Conservation (phyloP, 2,797 vertebrate genomes). For the Chelon auratus region DNA sequence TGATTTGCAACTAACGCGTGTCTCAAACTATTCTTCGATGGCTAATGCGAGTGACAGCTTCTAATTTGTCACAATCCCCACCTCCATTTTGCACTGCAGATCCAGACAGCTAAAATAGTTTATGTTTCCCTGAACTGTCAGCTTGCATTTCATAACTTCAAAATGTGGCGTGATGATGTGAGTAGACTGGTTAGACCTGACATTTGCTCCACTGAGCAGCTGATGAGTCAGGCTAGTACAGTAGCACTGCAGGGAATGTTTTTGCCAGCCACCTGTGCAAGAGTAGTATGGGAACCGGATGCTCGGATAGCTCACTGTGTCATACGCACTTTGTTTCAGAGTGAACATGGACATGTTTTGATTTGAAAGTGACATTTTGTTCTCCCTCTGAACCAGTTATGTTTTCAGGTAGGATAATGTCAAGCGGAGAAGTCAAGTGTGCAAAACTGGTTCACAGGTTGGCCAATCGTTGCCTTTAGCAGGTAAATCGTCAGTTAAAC, state of each 20-base stretch:
- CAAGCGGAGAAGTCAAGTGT: slow-evolving; percentile 61
- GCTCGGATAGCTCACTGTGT: slow-evolving; percentile 67
- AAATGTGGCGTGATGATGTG: slow-evolving; percentile 38
- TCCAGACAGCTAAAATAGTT: slow-evolving; percentile 73
- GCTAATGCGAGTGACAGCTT: slow-evolving; percentile 75
- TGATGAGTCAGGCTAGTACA: slow-evolving; percentile 71
- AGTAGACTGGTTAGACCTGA: slow-evolving; percentile 54
- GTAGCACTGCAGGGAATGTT: slow-evolving; percentile 76
- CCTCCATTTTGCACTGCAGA: slow-evolving; percentile 48
- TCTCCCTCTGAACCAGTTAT: slow-evolving; percentile 47
- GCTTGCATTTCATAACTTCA: slow-evolving; percentile 50
- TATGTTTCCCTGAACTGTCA: slow-evolving; percentile 81
- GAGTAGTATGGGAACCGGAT: slow-evolving; percentile 74
- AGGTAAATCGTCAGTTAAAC: slow-evolving; percentile 2
- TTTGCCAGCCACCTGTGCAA: slow-evolving; percentile 63
- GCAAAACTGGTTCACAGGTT: neutral
- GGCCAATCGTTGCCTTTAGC: neutral
- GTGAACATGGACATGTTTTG: slow-evolving; percentile 71
- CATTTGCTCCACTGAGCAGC: slow-evolving; percentile 64
- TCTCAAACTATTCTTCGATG: slow-evolving; percentile 43
- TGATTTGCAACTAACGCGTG: slow-evolving; percentile 42
- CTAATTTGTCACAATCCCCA: slow-evolving; percentile 72
- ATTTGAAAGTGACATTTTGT: slow-evolving; percentile 71
- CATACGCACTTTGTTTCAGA: slow-evolving; percentile 73
- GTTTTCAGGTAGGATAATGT: slow-evolving; percentile 59